phyloP scores from a whole-genome alignment of 2,113 vertebrate species.

The Platichthys flesus region DNA sequence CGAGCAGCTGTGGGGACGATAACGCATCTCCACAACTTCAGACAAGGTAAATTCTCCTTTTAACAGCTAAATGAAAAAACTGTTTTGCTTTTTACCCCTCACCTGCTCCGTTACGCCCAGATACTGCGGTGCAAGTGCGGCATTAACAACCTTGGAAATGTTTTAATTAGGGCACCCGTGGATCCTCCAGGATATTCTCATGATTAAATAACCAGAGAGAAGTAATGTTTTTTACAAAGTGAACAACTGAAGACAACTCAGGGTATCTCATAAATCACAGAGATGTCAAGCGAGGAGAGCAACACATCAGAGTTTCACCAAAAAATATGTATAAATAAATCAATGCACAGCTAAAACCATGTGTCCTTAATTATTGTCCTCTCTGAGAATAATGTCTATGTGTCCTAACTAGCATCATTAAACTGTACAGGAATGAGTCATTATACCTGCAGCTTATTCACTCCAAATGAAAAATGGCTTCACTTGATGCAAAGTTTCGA shows the following conservation, averaged over 20 bases:
- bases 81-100: not conserved
- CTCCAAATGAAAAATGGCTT: conserved; percentile 15
- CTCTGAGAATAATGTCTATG: conserved; percentile 20
- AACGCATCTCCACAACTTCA: conserved; percentile 6
- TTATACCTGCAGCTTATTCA: conserved; percentile 13
- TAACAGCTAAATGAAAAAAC: conserved; percentile 9
- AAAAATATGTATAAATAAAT: not conserved
- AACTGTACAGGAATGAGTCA: conserved; percentile 10
- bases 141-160: not conserved
- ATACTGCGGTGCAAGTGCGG: not conserved
- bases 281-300: conserved; percentile 8
- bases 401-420: conserved; percentile 27
- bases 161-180: conserved; percentile 34
- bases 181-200: conserved; percentile 17
- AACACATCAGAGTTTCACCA: conserved; percentile 3
- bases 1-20: conserved; percentile 18
- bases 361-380: conserved; percentile 8
- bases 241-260: not conserved
- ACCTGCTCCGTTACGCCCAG: conserved; percentile 11
- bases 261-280: conserved; percentile 20
- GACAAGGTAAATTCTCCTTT: conserved; percentile 8
- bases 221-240: conserved; percentile 2
- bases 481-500: conserved; percentile 15
- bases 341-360: not conserved
- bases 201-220: conserved; percentile 18